Evolutionary conservation across 2,888 invertebrate genomes (phyloP).

Genomic region (Chrysopilus asiliformis): DNA sequence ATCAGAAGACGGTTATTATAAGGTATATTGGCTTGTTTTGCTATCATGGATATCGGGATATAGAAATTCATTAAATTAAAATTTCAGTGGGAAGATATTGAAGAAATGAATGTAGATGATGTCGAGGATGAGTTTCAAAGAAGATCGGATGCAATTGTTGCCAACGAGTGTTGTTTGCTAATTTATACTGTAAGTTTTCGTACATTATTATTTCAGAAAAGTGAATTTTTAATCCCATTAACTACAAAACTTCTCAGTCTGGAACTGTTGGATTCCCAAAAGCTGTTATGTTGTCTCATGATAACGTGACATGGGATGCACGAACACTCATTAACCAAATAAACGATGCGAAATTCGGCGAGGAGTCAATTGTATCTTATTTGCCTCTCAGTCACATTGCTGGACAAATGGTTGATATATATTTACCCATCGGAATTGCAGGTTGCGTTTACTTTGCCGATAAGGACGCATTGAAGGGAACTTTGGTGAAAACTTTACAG

Average conservation of each 20-base stretch:
- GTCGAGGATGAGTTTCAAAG: constrained; percentile 53
- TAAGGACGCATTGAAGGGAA: constrained; percentile 77
- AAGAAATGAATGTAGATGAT: constrained; percentile 59
- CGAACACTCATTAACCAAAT: constrained; percentile 42
- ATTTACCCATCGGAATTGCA: constrained; percentile 47
- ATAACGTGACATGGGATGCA: constrained; percentile 66
- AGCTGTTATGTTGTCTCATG: constrained; percentile 87
- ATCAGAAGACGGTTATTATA: constrained; percentile 33
- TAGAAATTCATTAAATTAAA: no score
- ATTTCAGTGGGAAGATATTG: constrained; percentile 60
- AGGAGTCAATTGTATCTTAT: constrained; percentile 60
- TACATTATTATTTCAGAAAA: no score
- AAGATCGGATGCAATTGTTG: constrained; percentile 51
- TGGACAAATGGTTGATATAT: constrained; percentile 77
- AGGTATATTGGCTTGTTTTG: constrained; percentile 28
- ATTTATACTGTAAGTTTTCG: constrained; percentile 78
- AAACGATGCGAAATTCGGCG: no score
- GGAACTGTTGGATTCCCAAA: constrained; percentile 83
- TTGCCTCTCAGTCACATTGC: constrained; percentile 85
- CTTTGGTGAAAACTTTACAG: constrained; percentile 57
- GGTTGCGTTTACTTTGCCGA: constrained; percentile 78
- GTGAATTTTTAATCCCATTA: no score
- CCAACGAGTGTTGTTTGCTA: constrained; percentile 74
- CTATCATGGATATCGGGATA: no score
- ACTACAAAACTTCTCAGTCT: constrained; percentile 43